Percentiles rank a stretch among this genome's conserved stretches.
phyloP scores from a whole-genome alignment of 2,113 vertebrate species.

The Aegithalos caudatus region DNA sequence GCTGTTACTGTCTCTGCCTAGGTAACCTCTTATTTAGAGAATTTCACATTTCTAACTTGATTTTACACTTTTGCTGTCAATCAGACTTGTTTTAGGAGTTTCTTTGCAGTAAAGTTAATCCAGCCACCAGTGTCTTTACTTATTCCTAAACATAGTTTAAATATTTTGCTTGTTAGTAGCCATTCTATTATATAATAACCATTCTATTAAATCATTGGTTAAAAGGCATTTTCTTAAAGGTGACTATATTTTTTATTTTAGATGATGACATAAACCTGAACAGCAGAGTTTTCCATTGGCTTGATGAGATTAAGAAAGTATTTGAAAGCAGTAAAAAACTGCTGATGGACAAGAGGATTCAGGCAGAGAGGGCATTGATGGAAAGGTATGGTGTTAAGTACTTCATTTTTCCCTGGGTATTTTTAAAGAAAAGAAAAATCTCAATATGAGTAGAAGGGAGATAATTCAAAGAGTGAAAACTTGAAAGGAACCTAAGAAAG shows the following conservation, averaged over 20 bases:
- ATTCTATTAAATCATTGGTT: not conserved
- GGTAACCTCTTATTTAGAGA: not conserved
- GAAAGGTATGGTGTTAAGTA: slow-evolving; percentile 72
- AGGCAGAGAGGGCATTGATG: slow-evolving; percentile 70
- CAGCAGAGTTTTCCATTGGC: slow-evolving; percentile 83
- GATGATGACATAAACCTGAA: slow-evolving; percentile 85
- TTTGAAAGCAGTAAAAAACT: slow-evolving; percentile 72
- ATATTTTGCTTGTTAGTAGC: not conserved
- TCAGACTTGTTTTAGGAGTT: not conserved
- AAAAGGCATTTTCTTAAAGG: not conserved
- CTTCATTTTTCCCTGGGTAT: not conserved
- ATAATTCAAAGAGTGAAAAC: not conserved
- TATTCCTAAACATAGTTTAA: not conserved
- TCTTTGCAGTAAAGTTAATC: not conserved
- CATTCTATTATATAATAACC: not conserved
- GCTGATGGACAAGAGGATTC: slow-evolving; percentile 55
- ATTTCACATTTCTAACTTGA: not conserved
- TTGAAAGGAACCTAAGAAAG: not conserved
- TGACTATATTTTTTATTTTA: not conserved
- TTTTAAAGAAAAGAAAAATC: not conserved
- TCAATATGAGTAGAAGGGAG: not conserved
- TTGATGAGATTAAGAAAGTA: slow-evolving; percentile 73
- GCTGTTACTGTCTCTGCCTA: not conserved
- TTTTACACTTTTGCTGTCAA: not conserved
- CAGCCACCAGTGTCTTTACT: not conserved